These are phyloP conservation scores for Pygocentrus nattereri DNA, from an alignment of 2,797 vertebrate genomes.

Conservation along the genomic window DNA sequence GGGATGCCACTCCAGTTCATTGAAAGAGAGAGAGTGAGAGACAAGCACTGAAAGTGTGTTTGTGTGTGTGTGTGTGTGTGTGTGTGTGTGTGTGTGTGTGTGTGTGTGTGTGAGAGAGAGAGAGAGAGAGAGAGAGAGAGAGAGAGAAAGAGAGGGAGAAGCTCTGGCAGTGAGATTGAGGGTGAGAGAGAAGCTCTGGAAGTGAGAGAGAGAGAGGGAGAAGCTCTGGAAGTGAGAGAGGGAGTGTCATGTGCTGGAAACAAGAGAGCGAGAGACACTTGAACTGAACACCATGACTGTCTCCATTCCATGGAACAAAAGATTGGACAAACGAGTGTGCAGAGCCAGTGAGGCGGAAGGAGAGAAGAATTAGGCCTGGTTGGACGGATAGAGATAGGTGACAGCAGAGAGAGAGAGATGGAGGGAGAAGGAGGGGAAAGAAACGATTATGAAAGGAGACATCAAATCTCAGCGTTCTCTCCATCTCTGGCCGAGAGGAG, in stretches of 20 bases:
- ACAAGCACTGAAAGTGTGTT: too few species aligned
- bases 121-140: too few species aligned
- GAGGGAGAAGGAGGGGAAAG: neutral
- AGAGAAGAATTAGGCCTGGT: conserved; percentile 39
- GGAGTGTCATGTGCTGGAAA: neutral
- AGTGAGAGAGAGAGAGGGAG: too few species aligned
- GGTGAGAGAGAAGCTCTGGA: neutral
- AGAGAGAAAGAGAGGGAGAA: conserved; percentile 8
- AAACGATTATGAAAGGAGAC: neutral
- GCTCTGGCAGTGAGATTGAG: neutral
- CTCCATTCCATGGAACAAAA: neutral
- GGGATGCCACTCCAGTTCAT: too few species aligned
- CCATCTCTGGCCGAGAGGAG: neutral
- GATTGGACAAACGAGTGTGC: conserved; percentile 21
- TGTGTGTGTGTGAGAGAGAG: too few species aligned
- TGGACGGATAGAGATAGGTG: conserved; percentile 33
- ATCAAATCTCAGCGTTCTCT: neutral
- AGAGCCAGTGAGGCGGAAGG: conserved; percentile 36
- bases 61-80: too few species aligned
- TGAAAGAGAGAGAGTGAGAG: too few species aligned
- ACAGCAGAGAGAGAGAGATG: conserved; percentile 11
- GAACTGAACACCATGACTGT: neutral
- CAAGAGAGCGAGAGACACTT: neutral
- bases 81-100: too few species aligned
- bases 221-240: neutral